Evolutionary conservation across 2,113 vertebrate species (phyloP).

Genomic region (Asarcornis scutulata): DNA sequence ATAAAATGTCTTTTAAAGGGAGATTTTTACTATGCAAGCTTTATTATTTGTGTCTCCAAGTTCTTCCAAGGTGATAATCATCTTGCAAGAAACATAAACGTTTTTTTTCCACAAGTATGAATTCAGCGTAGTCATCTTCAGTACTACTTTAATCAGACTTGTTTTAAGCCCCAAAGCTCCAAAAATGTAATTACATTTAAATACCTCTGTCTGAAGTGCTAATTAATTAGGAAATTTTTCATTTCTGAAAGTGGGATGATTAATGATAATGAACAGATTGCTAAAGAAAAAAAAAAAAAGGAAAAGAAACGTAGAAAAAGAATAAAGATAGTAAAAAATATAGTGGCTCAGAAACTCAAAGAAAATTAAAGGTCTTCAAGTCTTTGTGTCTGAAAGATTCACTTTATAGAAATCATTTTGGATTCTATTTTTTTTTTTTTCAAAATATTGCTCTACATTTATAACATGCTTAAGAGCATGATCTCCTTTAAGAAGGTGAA

Average conservation of each 20-base stretch:
- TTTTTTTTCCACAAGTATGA: background rate
- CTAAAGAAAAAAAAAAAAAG: background rate
- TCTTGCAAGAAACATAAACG: background rate
- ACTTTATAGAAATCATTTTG: background rate
- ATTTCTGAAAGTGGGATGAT: conserved; percentile 8
- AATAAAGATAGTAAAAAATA: background rate
- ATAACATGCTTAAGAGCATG: background rate
- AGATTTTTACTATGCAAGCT: background rate
- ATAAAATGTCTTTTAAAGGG: background rate
- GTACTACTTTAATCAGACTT: background rate
- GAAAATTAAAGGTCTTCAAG: background rate
- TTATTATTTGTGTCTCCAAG: background rate
- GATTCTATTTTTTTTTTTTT: background rate
- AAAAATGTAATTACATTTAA: conserved; percentile 13
- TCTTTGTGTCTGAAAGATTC: background rate
- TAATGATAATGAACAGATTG: background rate
- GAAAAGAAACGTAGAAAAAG: background rate
- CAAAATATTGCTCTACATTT: background rate
- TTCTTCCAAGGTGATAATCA: background rate
- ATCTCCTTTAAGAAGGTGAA: background rate
- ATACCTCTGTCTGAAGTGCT: background rate
- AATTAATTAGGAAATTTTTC: background rate
- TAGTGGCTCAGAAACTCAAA: background rate
- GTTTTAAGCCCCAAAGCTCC: background rate
- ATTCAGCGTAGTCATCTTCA: background rate